Percentiles rank a stretch among this genome's conserved stretches.
phyloP scores from a whole-genome alignment of 2,113 vertebrate genomes.

The Acrocephalus kingi region DNA sequence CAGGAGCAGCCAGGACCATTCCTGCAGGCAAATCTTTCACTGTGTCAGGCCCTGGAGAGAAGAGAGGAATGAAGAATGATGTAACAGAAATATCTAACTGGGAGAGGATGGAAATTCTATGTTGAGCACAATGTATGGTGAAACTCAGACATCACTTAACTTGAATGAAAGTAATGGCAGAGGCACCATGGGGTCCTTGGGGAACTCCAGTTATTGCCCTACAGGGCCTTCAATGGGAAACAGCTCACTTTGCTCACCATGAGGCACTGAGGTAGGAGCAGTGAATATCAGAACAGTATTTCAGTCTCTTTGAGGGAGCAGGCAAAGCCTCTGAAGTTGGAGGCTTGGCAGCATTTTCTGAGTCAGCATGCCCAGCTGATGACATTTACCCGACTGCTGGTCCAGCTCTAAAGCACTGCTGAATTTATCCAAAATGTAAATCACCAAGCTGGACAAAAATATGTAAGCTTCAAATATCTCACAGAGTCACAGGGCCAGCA shows the following conservation, averaged over 20 bases:
- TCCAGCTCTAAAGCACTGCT: not conserved
- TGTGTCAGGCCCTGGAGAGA: fast-evolving
- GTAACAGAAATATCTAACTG: not conserved
- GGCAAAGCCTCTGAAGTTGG: not conserved
- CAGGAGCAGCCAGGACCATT: not conserved
- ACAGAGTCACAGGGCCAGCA: not conserved
- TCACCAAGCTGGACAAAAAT: not conserved
- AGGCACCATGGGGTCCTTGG: not conserved
- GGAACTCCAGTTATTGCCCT: not conserved
- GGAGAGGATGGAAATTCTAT: not conserved
- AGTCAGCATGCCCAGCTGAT: not conserved
- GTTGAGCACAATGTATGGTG: not conserved
- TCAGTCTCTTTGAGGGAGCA: not conserved
- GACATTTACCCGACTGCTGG: conserved; percentile 2
- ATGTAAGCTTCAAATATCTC: not conserved
- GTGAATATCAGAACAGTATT: not conserved
- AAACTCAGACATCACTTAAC: not conserved
- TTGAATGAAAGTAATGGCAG: fast-evolving
- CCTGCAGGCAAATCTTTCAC: not conserved
- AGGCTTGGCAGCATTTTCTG: not conserved
- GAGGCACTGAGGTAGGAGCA: not conserved
- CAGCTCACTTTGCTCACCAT: not conserved
- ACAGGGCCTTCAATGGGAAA: not conserved
- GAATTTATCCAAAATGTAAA: conserved; percentile 11
- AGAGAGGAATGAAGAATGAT: not conserved